phyloP scores from a whole-genome alignment of 2,797 vertebrate genomes.

The Phalanger gymnotis region DNA sequence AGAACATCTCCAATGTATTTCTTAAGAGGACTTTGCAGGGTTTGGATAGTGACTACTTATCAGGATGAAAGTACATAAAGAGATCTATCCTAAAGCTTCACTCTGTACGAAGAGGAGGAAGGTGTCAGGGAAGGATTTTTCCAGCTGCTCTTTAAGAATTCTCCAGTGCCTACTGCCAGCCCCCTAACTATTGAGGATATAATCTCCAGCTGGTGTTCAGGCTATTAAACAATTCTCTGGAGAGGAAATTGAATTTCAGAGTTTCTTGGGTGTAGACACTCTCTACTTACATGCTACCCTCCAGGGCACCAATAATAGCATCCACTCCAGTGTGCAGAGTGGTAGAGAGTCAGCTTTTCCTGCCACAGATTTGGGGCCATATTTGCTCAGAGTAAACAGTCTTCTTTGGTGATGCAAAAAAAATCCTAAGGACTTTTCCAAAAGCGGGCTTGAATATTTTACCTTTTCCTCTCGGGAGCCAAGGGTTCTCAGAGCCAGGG shows the following conservation, averaged over 20 bases:
- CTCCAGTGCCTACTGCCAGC: neutral
- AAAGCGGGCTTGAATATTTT: neutral
- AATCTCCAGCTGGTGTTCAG: neutral
- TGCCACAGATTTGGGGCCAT: neutral
- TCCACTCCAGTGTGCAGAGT: neutral
- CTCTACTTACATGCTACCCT: neutral
- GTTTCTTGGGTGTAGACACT: neutral
- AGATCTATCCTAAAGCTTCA: neutral
- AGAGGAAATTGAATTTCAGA: neutral
- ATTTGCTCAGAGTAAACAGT: neutral
- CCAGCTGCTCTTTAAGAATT: neutral
- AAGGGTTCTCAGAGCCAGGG: neutral
- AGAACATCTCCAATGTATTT: neutral
- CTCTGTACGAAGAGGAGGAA: neutral
- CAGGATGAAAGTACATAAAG: neutral
- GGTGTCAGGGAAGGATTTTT: neutral
- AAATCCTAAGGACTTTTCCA: neutral
- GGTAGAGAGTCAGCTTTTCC: neutral
- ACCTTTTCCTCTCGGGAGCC: neutral
- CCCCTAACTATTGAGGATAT: neutral
- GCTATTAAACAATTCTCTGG: neutral
- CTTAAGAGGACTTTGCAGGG: neutral
- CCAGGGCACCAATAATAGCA: neutral
- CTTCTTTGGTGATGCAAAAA: neutral
- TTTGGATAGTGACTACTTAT: neutral